Base-by-base conservation (phyloP, 2,113 vertebrate species). In the Barnardius zonarius region DNA sequence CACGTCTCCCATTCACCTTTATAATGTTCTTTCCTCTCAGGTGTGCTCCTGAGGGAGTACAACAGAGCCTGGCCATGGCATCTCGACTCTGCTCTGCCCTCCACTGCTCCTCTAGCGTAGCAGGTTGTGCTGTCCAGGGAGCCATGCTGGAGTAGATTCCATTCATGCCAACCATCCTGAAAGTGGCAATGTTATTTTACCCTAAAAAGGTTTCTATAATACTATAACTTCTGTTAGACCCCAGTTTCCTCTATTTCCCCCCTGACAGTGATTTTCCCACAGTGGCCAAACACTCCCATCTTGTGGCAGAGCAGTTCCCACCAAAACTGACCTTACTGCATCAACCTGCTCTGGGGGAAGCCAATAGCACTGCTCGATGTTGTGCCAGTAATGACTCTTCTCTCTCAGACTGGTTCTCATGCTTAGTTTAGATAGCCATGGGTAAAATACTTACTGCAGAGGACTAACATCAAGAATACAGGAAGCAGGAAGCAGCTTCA, bases 401-500 rank as follows among this genome's bases (percentile, higher is more conserved):
- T 77, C 23, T 33, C 12, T 31, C 90, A 85, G n/a, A 43, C 17
- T 0, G 2, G 11, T 59, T 48, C 41, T 87, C 17, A 9, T 7
- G 14, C 7, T 68, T 73, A 8, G 3, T 31, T 86, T 43, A 55
- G 51, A 70, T 6, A 54, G 18, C 46, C 27, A 61, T 6, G 2
- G 4, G 14, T 70, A 61, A 96, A 93, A 81, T 88, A 94, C 86
- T 90, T 83, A 27, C 83, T 72, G 55, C 55, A 81, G 77, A 90
- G 74, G 55, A 83, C 54, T 55, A 59, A 62, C 18, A 61, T 48
- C 31, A 86, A 52, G 66, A 76, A 59, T 35, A 88, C 66, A 4
- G 41, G 48, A 82, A 83, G 44, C 15, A 62, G 54, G 10, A 73
- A 86, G 25, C 17, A 92, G 33, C 13, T 83, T 83, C 59, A 16